phyloP scores from a whole-genome alignment of 2,797 vertebrate species.

The Sorex maritimensis region DNA sequence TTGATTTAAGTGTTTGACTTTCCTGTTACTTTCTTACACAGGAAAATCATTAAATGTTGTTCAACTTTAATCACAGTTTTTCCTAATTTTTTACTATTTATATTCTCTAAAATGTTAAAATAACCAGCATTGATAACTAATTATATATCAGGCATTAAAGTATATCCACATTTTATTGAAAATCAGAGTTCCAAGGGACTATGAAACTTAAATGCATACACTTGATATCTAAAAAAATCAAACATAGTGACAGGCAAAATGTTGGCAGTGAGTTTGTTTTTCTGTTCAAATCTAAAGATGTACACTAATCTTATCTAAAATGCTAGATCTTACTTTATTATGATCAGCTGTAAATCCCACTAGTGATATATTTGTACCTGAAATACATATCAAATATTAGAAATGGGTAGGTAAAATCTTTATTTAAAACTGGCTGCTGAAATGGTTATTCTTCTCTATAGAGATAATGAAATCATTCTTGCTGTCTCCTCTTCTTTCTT shows the following conservation, averaged over 20 bases:
- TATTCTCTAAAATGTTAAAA: background rate
- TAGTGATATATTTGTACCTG: background rate
- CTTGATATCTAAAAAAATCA: background rate
- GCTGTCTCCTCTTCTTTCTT: background rate
- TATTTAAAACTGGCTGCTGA: background rate
- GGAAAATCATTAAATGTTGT: no score
- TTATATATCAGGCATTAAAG: background rate
- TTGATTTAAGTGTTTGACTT: conserved; percentile 2
- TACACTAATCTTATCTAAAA: background rate
- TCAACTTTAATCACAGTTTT: no score
- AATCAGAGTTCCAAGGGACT: no score
- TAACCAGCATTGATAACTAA: no score
- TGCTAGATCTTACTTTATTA: background rate
- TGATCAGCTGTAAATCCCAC: background rate
- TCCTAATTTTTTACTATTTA: background rate
- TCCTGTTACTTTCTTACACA: background rate
- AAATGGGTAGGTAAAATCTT: background rate
- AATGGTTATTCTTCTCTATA: background rate
- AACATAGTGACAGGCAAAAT: background rate
- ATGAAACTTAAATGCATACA: background rate
- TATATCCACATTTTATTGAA: background rate
- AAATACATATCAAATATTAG: background rate
- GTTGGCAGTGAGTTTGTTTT: background rate
- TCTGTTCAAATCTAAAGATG: background rate
- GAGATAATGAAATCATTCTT: background rate